Evolutionary conservation across 1,140 invertebrate species (phyloP).

Genomic region (Globodera rostochiensis): DNA sequence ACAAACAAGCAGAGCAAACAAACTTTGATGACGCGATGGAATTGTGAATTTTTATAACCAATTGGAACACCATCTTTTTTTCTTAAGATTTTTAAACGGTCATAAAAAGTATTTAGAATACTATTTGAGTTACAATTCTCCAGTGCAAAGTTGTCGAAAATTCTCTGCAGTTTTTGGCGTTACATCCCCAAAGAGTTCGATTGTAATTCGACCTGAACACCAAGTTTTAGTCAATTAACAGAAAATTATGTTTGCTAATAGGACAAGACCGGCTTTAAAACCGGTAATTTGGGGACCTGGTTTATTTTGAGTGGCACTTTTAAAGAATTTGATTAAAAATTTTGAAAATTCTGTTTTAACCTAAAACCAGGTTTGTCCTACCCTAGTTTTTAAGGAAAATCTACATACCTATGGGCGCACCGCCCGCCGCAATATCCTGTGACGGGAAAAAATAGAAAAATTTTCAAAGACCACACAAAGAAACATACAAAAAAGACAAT

Average conservation of each 20-base stretch:
- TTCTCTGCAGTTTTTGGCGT: constrained; percentile 91
- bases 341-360: too few species aligned
- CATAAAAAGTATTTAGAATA: not conserved
- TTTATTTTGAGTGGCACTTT: too few species aligned
- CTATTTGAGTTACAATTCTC: constrained; percentile 71
- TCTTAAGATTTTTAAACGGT: constrained; percentile 7
- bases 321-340: too few species aligned
- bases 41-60: constrained; percentile 91
- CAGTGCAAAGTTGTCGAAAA: constrained; percentile 93
- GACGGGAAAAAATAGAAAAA: not conserved
- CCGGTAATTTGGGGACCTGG: too few species aligned
- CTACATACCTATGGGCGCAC: constrained; percentile 74
- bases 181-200: constrained; percentile 93
- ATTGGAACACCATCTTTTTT: constrained; percentile 86
- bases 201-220: constrained; percentile 75
- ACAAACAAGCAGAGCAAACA: too few species aligned
- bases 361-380: not conserved
- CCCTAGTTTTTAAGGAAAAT: not conserved
- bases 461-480: not conserved
- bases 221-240: not conserved
- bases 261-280: too few species aligned
- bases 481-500: constrained; percentile 76
- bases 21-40: constrained; percentile 82
- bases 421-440: constrained; percentile 71
- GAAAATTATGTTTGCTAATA: not conserved